Conservation (phyloP, 92 coral and sea anemone species). For the Phenganax marumi region DNA sequence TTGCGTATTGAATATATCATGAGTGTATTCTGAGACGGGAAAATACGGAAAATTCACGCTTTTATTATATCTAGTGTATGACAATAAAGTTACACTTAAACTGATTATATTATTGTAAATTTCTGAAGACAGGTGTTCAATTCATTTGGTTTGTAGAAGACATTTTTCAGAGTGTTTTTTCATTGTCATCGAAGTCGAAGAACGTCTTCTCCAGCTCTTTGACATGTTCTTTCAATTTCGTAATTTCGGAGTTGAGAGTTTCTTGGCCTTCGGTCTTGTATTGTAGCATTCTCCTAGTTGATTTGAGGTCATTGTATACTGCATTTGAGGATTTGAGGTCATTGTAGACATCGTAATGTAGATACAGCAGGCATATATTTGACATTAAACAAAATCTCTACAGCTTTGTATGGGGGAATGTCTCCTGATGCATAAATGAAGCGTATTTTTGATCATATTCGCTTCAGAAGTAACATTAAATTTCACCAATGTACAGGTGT, state of each 20-base stretch:
- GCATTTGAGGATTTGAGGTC: too few species aligned
- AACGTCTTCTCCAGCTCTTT: conserved; percentile 4
- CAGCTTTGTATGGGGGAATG: too few species aligned
- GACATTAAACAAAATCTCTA: too few species aligned
- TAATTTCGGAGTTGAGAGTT: conserved; percentile 16
- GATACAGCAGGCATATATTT: too few species aligned
- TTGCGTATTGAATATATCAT: neutral
- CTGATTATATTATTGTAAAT: neutral
- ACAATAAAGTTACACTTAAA: neutral
- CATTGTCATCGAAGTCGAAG: conserved; percentile 4
- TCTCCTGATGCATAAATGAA: too few species aligned
- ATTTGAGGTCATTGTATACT: conserved; percentile 11
- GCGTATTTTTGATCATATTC: too few species aligned
- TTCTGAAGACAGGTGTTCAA: neutral
- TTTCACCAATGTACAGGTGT: too few species aligned
- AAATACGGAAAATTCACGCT: conserved; percentile 7
- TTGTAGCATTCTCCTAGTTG: conserved; percentile 10
- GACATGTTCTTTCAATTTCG: conserved; percentile 12
- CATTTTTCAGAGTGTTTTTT: conserved; percentile 4
- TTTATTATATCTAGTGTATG: neutral
- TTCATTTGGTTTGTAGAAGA: conserved; percentile 7
- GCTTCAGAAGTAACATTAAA: too few species aligned
- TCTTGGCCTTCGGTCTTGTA: conserved; percentile 6
- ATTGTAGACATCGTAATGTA: too few species aligned
- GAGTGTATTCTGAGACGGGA: neutral